Evolutionary conservation across 92 coral and sea anemone species (phyloP).

Genomic region (Zoanthus sansibaricus): DNA sequence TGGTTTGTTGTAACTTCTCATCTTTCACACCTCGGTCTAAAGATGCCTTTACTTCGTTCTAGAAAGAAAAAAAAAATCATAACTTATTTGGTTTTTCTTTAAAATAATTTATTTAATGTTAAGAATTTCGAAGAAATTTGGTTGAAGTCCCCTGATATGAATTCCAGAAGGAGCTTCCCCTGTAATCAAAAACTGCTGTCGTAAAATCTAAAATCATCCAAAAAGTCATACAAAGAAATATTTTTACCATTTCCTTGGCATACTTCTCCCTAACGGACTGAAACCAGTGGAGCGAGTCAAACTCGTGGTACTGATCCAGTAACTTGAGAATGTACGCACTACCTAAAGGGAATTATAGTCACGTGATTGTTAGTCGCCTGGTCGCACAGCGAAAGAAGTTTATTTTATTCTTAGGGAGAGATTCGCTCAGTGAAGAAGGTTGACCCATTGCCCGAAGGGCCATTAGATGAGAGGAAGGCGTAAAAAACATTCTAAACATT

Average conservation of each 20-base stretch:
- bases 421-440: too few species aligned
- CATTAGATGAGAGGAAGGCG: too few species aligned
- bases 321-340: conserved; percentile 94
- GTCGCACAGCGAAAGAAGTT: not conserved
- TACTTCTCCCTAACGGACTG: conserved; percentile 95
- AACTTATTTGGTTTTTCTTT: not conserved
- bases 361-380: not conserved
- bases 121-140: too few species aligned
- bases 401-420: not conserved
- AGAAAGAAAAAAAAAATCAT: not conserved
- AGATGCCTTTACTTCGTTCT: conserved; percentile 84
- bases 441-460: too few species aligned
- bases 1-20: conserved; percentile 96
- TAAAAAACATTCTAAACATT: too few species aligned
- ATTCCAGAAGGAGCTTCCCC: not conserved
- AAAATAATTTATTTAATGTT: too few species aligned
- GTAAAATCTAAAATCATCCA: not conserved
- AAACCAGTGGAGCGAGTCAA: conserved; percentile 99
- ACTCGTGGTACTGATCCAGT: conserved; percentile 94
- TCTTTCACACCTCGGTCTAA: conserved; percentile 85
- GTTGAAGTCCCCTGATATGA: too few species aligned
- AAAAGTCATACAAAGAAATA: not conserved
- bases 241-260: conserved; percentile 83
- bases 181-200: not conserved
- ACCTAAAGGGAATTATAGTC: conserved; percentile 63